A percentile compares a stretch with the other conserved stretches of the same genome.
Conservation (phyloP, 2,888 invertebrate species). For the Idaea biselata region DNA sequence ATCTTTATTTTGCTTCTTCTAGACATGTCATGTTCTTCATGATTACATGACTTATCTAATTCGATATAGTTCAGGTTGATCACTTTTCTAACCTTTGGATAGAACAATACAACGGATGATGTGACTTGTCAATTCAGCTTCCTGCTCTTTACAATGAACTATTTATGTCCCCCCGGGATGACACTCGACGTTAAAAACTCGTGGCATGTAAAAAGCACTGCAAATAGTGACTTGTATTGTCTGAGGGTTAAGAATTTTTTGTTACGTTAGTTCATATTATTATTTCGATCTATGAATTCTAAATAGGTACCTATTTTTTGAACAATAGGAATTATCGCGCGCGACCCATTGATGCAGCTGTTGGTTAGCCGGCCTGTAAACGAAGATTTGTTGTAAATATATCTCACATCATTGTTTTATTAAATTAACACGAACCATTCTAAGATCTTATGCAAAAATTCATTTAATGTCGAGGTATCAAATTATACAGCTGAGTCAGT, state of each 20-base stretch:
- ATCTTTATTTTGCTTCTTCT: not conserved
- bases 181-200: not conserved
- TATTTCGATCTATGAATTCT: not conserved
- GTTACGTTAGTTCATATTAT: not conserved
- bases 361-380: not conserved
- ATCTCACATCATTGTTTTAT: not conserved
- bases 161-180: not conserved
- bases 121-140: not conserved
- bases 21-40: not conserved
- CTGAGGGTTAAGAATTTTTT: not conserved
- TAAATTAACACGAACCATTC: not conserved
- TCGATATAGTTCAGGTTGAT: not conserved
- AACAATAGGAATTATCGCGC: not conserved
- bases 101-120: not conserved
- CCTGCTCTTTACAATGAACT: not conserved
- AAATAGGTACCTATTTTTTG: not conserved
- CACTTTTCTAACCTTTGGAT: not conserved
- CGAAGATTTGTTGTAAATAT: not conserved
- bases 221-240: not conserved
- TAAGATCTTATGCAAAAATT: not conserved
- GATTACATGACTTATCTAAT: not conserved
- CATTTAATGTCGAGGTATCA: not conserved
- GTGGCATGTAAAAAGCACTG: not conserved
- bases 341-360: not conserved
- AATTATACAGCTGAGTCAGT: slow-evolving; percentile 17